A percentile compares a stretch with the other conserved stretches of the same genome.
Conservation (phyloP, 1,140 invertebrate species). For the Panulirus ornatus region DNA sequence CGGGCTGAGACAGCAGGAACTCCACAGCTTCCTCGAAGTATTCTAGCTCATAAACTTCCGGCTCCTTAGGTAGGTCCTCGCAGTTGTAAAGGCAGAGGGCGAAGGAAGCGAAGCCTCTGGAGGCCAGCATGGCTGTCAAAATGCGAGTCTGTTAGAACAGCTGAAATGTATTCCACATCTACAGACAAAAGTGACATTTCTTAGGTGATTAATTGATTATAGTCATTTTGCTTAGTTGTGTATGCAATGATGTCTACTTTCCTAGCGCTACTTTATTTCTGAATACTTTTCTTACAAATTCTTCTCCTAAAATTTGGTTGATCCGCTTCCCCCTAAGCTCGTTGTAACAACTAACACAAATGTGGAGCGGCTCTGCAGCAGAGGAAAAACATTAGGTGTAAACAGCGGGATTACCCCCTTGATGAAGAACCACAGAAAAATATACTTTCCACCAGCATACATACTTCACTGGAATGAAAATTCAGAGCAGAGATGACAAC, state of each 20-base stretch:
- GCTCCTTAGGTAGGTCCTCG: neutral
- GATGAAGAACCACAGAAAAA: no score
- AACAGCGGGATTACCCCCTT: no score
- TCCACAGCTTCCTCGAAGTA: slow-evolving; percentile 42
- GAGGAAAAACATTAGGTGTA: no score
- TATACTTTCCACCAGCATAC: no score
- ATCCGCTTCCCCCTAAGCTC: no score
- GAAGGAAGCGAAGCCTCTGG: slow-evolving; percentile 11
- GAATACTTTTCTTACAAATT: neutral
- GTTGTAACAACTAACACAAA: no score
- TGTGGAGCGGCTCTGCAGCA: no score
- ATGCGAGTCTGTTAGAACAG: neutral
- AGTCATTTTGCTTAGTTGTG: neutral
- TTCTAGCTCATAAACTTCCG: neutral
- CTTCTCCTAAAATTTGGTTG: neutral
- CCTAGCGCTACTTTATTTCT: neutral
- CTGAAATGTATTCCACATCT: neutral
- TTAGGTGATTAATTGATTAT: neutral
- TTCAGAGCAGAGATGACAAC: no score
- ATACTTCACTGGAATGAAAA: no score
- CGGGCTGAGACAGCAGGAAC: neutral
- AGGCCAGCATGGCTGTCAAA: slow-evolving; percentile 28
- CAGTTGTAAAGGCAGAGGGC: slow-evolving; percentile 13
- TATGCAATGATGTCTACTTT: slow-evolving; percentile 20
- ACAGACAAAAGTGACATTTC: neutral